Conservation (phyloP, 2,888 invertebrate genomes). For the Perizoma affinitatum region DNA sequence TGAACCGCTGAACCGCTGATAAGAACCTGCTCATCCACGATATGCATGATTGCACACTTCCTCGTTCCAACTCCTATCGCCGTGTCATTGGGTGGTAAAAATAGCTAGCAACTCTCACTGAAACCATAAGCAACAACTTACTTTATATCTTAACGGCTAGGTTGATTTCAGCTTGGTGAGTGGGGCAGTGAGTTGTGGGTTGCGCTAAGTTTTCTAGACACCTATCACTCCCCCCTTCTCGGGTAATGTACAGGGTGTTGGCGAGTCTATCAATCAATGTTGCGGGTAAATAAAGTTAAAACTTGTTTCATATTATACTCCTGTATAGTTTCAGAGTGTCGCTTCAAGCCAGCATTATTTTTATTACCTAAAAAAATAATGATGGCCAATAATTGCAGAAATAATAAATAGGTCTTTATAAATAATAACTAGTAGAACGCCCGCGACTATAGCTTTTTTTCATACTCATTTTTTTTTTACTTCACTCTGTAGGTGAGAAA, state of each 20-base stretch:
- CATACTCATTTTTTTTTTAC: too few species aligned
- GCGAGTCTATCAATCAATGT: constrained; percentile 36
- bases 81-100: constrained; percentile 50
- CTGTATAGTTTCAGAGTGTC: neutral
- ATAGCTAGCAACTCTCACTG: constrained; percentile 37
- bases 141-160: neutral
- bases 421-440: too few species aligned
- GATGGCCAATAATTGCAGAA: neutral
- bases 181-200: constrained; percentile 30
- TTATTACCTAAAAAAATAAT: neutral
- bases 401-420: too few species aligned
- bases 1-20: constrained; percentile 24
- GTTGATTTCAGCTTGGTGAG: constrained; percentile 8
- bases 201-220: constrained; percentile 41
- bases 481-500: too few species aligned
- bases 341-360: neutral
- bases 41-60: constrained; percentile 38
- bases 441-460: too few species aligned
- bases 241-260: constrained; percentile 17
- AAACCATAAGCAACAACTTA: neutral
- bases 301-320: too few species aligned
- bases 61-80: constrained; percentile 32
- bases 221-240: constrained; percentile 31
- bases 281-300: constrained; percentile 15
- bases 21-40: constrained; percentile 25